Percentiles rank a stretch among this genome's conserved stretches.
These are phyloP conservation scores for Gnatocerus cornutus DNA, from an alignment of 2,888 invertebrate genomes.

Conservation along the genomic window DNA sequence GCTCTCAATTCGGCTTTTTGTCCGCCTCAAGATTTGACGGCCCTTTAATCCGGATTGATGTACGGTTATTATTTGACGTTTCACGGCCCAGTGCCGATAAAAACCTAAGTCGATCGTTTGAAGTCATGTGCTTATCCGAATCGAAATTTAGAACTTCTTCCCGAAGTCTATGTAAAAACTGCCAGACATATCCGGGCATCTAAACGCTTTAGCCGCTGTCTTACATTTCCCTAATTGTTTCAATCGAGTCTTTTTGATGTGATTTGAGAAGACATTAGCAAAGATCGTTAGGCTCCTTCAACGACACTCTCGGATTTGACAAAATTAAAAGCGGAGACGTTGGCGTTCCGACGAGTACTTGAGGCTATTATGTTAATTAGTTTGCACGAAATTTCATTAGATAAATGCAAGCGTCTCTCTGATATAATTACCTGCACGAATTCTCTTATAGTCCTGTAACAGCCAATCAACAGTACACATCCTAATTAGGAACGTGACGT, in stretches of 20 bases:
- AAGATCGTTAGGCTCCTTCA: conserved; percentile 53
- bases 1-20: no score
- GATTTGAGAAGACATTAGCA: conserved; percentile 55
- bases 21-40: conserved; percentile 18
- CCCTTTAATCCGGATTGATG: conserved; percentile 29
- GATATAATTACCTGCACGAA: conserved; percentile 38
- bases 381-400: conserved; percentile 32
- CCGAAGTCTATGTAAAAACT: neutral
- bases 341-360: conserved; percentile 20
- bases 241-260: conserved; percentile 55
- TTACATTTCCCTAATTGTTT: conserved; percentile 52
- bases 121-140: conserved; percentile 11
- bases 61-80: conserved; percentile 26
- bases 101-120: conserved; percentile 21
- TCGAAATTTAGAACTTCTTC: conserved; percentile 16
- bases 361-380: conserved; percentile 38
- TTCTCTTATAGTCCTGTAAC: conserved; percentile 24
- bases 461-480: conserved; percentile 34
- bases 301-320: conserved; percentile 37
- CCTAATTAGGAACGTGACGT: conserved; percentile 37
- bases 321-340: conserved; percentile 27
- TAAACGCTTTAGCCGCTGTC: no score
- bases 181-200: neutral
- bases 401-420: conserved; percentile 30
- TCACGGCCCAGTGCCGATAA: conserved; percentile 16